Conservation (phyloP, 2,113 vertebrate species). For the Anolis sagrei region DNA sequence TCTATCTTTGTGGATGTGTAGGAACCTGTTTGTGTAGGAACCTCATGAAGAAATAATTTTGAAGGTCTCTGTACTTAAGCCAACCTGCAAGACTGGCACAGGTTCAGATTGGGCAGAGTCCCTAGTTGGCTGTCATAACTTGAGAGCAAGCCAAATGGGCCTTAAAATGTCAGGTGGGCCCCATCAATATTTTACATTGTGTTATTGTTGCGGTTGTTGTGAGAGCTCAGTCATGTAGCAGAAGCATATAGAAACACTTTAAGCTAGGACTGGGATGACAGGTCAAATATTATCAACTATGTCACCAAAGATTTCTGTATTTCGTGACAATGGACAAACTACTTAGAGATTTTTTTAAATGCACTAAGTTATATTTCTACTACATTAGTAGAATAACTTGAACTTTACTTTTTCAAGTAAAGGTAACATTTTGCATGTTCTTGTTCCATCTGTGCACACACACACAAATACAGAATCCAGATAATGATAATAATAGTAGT, state of each 20-base stretch:
- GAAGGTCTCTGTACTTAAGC: conserved; percentile 4
- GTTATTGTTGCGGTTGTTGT: not conserved
- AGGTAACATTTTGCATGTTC: not conserved
- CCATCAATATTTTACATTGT: not conserved
- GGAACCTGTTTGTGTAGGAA: not conserved
- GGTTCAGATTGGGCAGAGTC: conserved; percentile 25
- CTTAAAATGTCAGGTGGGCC: conserved; percentile 14
- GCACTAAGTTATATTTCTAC: not conserved
- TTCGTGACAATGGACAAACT: not conserved
- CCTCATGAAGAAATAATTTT: conserved; percentile 4
- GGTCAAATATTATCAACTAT: not conserved
- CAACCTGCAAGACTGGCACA: conserved; percentile 33
- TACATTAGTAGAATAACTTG: not conserved
- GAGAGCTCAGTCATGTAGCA: not conserved
- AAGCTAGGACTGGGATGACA: not conserved
- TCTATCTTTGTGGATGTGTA: conserved; percentile 14
- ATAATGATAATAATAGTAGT: too few relatives aligned
- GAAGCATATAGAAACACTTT: not conserved
- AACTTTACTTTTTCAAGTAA: not conserved
- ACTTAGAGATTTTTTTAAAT: not conserved
- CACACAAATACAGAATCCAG: not conserved
- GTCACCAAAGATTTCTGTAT: not conserved
- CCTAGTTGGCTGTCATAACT: conserved; percentile 1
- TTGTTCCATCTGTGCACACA: not conserved
- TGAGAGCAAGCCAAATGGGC: conserved; percentile 22